Evolutionary conservation across 2,113 vertebrate species (phyloP).

Genomic region (Chionis minor): DNA sequence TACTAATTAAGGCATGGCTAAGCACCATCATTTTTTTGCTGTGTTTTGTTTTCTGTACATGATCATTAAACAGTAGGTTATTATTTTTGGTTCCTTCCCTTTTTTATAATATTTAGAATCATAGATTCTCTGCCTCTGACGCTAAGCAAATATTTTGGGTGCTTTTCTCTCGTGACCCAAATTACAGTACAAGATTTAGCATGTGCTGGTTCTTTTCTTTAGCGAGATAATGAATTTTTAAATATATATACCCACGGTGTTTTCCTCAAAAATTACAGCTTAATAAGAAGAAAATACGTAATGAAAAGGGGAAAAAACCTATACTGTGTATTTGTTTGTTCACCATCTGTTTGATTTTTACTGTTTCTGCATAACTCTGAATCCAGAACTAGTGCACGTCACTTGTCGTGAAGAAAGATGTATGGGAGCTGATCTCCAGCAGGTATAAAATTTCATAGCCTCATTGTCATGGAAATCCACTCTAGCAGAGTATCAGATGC

Average conservation of each 20-base stretch:
- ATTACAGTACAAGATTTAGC: not conserved
- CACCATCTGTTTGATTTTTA: not conserved
- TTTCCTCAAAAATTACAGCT: not conserved
- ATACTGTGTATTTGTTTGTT: not conserved
- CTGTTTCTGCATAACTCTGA: not conserved
- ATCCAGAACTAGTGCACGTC: not conserved
- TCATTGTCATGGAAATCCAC: not conserved
- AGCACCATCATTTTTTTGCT: not conserved
- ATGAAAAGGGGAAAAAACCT: not conserved
- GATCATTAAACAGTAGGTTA: not conserved
- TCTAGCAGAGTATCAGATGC: not conserved
- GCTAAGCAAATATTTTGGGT: not conserved
- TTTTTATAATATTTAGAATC: not conserved
- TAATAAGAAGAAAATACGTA: not conserved
- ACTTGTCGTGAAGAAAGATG: not conserved
- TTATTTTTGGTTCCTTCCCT: not conserved
- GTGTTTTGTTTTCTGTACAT: not conserved
- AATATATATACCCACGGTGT: fast-evolving
- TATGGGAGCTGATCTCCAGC: not conserved
- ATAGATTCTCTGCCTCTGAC: not conserved
- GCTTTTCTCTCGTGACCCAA: not conserved
- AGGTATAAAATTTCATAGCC: not conserved
- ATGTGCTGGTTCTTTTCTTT: not conserved
- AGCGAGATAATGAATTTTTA: not conserved
- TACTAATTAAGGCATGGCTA: slow-evolving; percentile 1